Conservation (phyloP, 2,113 vertebrate genomes). For the Zosterops lateralis region DNA sequence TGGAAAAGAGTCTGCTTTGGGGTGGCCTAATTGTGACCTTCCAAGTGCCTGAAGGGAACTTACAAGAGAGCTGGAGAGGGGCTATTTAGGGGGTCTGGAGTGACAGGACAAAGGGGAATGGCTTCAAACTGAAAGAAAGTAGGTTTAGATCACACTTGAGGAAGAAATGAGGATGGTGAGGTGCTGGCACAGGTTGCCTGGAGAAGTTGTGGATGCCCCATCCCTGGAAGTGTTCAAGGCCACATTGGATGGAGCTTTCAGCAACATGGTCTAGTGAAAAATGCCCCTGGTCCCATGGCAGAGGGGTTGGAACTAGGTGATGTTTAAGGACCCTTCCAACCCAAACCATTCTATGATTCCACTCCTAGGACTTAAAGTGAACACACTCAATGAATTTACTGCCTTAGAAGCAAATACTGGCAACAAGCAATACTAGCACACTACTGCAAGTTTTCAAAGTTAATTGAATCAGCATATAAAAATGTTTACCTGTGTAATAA, state of each 20-base stretch:
- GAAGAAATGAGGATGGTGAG: not conserved
- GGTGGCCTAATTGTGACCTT: not conserved
- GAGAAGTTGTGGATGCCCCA: not conserved
- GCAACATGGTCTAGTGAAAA: not conserved
- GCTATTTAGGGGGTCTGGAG: not conserved
- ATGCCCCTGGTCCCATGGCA: not conserved
- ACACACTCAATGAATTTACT: not conserved
- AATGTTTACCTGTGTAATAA: constrained; percentile 28
- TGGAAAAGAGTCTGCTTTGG: not conserved
- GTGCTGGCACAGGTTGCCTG: not conserved
- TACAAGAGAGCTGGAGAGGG: not conserved
- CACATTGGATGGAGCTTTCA: not conserved
- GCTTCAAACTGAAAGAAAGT: not conserved
- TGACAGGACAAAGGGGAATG: not conserved
- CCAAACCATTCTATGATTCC: not conserved
- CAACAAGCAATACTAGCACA: not conserved
- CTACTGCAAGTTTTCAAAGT: constrained; percentile 18
- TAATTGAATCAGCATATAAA: constrained; percentile 37
- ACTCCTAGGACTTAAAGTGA: not conserved
- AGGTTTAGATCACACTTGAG: not conserved
- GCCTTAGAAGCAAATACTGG: not conserved
- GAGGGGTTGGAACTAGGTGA: too few species aligned
- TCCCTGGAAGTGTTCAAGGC: not conserved
- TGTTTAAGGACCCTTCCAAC: not conserved
- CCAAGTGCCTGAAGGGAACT: not conserved